Evolutionary conservation across 2,797 vertebrate species (phyloP).

Genomic region (Melanotaenia nigrans): DNA sequence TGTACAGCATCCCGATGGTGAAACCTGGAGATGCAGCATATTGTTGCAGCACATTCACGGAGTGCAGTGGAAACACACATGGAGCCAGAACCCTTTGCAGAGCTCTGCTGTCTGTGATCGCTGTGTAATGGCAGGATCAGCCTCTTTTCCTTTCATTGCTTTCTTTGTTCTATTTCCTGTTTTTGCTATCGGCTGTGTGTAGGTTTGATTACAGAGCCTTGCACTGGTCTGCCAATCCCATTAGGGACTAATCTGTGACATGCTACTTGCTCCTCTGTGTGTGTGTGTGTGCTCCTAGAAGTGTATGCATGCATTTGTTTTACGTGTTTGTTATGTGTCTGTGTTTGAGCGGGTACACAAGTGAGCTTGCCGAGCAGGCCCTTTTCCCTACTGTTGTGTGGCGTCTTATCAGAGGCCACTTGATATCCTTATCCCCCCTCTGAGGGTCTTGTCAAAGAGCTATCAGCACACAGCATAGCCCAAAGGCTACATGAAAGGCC

Average conservation of each 20-base stretch:
- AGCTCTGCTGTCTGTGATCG: slow-evolving; percentile 60
- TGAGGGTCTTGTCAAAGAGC: slow-evolving; percentile 67
- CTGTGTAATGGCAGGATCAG: slow-evolving; percentile 68
- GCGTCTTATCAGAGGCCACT: slow-evolving; percentile 71
- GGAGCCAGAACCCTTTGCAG: slow-evolving; percentile 43
- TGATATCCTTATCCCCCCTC: slow-evolving; percentile 68
- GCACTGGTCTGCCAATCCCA: slow-evolving; percentile 71
- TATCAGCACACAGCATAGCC: slow-evolving; percentile 68
- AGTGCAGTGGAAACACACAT: slow-evolving; percentile 12
- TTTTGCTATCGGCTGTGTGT: slow-evolving; percentile 69
- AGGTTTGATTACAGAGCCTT: slow-evolving; percentile 73
- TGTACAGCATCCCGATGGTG: neutral
- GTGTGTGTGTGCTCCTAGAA: slow-evolving; percentile 39
- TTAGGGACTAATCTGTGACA: slow-evolving; percentile 79
- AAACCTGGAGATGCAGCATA: neutral
- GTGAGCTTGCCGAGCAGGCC: slow-evolving; percentile 36
- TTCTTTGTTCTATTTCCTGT: slow-evolving; percentile 75
- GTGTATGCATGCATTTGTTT: slow-evolving; percentile 50
- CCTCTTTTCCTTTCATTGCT: slow-evolving; percentile 58
- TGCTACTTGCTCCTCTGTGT: slow-evolving; percentile 53
- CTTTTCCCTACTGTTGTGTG: slow-evolving; percentile 48
- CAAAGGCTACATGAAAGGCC: slow-evolving; percentile 67
- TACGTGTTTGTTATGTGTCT: slow-evolving; percentile 58
- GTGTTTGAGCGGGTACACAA: slow-evolving; percentile 43
- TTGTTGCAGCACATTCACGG: neutral